phyloP scores from a whole-genome alignment of 2,888 invertebrate species.

The Osmoderma eremita region DNA sequence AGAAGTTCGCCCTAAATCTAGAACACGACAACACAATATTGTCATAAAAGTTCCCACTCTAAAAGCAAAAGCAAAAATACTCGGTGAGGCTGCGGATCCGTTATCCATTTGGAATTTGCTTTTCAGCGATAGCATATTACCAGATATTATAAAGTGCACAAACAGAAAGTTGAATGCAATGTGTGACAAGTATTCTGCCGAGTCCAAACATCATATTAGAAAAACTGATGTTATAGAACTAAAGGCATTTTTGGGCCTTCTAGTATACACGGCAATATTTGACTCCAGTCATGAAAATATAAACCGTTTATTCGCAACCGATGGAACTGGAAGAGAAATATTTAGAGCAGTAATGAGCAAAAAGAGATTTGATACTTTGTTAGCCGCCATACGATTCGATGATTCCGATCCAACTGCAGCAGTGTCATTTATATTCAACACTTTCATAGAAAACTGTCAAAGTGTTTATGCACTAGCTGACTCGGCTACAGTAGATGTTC shows the following conservation, averaged over 20 bases:
- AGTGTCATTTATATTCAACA: constrained; percentile 37
- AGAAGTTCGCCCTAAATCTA: constrained; percentile 23
- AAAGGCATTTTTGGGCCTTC: too few relatives aligned
- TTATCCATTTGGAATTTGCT: too few relatives aligned
- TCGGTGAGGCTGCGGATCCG: constrained; percentile 5
- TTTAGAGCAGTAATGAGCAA: constrained; percentile 30
- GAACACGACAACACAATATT: neutral
- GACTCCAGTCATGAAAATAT: constrained; percentile 12
- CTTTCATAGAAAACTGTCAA: constrained; percentile 42
- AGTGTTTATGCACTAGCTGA: neutral
- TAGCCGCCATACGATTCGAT: too few relatives aligned
- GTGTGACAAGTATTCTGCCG: too few relatives aligned
- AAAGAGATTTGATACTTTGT: constrained; percentile 3
- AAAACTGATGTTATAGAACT: neutral
- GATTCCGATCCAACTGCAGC: constrained; percentile 31
- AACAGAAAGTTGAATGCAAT: too few relatives aligned
- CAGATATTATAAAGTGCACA: constrained; percentile 14
- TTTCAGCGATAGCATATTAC: constrained; percentile 13
- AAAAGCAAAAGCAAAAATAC: constrained; percentile 10
- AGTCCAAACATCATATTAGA: neutral
- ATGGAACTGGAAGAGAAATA: too few relatives aligned
- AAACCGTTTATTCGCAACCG: too few relatives aligned
- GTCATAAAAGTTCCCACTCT: constrained; percentile 3
- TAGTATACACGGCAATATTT: constrained; percentile 11
- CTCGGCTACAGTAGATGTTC: neutral